Conservation (phyloP, 2,797 vertebrate genomes). For the Anguilla marmorata region DNA sequence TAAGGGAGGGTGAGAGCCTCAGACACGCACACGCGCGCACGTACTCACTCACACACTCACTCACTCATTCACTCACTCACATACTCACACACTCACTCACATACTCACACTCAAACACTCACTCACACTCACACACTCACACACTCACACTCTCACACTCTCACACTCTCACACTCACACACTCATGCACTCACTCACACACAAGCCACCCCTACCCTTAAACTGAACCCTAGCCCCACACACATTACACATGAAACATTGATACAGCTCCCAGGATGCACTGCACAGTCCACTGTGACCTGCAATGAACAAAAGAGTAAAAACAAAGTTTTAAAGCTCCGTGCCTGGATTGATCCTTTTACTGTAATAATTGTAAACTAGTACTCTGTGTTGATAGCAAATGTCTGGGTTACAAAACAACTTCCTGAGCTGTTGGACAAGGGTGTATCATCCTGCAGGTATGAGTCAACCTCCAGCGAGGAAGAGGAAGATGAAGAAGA, state of each 20-base stretch:
- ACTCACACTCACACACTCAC: slow-evolving; percentile 37
- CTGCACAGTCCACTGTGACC: background rate
- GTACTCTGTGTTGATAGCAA: background rate
- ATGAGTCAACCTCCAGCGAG: slow-evolving; percentile 92
- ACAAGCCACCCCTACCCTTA: no score
- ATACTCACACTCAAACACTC: slow-evolving; percentile 22
- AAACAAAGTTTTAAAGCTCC: no score
- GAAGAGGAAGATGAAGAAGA: slow-evolving; percentile 74
- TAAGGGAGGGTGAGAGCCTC: slow-evolving; percentile 85
- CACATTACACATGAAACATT: background rate
- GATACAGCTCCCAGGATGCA: background rate
- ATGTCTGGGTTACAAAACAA: background rate
- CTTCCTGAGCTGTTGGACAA: background rate
- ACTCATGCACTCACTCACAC: no score
- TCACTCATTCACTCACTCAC: slow-evolving; percentile 13
- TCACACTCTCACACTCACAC: no score
- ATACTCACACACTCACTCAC: background rate
- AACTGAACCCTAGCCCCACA: no score
- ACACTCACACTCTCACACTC: no score
- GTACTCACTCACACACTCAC: slow-evolving; percentile 36
- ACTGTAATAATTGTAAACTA: no score
- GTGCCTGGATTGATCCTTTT: no score
- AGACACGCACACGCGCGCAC: slow-evolving; percentile 42
- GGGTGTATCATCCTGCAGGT: slow-evolving; percentile 66
- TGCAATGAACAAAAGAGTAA: background rate